Conservation (phyloP, 1,140 invertebrate species). For the Drosophila serrata region DNA sequence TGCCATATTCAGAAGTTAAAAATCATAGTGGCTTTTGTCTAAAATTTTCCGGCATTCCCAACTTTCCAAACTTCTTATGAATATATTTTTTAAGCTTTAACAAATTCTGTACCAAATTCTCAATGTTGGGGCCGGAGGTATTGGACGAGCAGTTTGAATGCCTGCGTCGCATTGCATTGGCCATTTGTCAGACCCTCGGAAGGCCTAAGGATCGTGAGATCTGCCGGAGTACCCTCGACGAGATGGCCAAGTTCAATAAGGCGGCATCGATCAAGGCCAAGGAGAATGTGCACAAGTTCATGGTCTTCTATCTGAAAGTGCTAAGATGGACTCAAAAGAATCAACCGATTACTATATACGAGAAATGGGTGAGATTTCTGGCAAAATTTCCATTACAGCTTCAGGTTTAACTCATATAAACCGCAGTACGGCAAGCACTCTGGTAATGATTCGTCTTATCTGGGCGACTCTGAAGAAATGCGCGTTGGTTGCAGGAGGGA, state of each 20-base stretch:
- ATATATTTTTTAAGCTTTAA: constrained; percentile 4
- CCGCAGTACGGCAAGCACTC: constrained; percentile 39
- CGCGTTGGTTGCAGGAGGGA: constrained; percentile 61
- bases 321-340: constrained; percentile 75
- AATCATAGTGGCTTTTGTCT: not conserved
- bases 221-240: constrained; percentile 35
- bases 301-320: constrained; percentile 86
- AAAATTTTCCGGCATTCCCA: not conserved
- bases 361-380: constrained; percentile 60
- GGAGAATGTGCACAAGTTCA: constrained; percentile 86
- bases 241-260: constrained; percentile 67
- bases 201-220: constrained; percentile 60
- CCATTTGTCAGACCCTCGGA: constrained; percentile 53
- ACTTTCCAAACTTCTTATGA: no score
- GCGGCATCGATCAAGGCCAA: constrained; percentile 82
- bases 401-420: no score
- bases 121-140: constrained; percentile 15
- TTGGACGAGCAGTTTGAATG: constrained; percentile 68
- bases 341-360: constrained; percentile 64
- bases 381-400: rapidly evolving
- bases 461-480: constrained; percentile 7
- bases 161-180: constrained; percentile 55
- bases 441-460: not conserved
- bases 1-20: not conserved
- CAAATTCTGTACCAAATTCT: constrained; percentile 10